Conservation (phyloP, 2,113 vertebrate species). For the Aramus guarauna region DNA sequence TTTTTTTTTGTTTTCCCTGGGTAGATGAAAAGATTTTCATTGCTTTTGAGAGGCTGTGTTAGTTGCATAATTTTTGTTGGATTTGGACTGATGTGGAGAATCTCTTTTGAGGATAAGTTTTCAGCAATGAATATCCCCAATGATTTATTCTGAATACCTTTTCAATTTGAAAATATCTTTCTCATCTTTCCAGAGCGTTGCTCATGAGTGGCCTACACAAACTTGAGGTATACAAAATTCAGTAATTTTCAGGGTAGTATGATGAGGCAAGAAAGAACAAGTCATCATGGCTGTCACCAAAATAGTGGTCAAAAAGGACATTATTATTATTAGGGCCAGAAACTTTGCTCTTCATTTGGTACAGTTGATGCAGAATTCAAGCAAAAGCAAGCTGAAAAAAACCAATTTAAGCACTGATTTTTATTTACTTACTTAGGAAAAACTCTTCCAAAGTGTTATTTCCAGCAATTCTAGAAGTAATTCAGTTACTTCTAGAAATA, state of each 20-base stretch:
- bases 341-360: background rate
- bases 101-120: background rate
- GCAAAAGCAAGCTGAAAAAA: background rate
- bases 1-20: background rate
- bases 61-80: background rate
- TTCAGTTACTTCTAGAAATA: background rate
- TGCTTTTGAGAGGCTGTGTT: background rate
- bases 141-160: background rate
- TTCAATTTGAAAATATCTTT: background rate
- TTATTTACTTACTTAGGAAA: background rate
- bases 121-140: background rate
- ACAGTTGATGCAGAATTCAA: background rate
- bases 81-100: background rate
- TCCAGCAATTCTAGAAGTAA: background rate
- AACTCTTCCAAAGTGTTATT: background rate
- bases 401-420: background rate
- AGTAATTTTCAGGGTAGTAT: background rate
- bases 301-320: background rate
- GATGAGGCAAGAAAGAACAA: background rate
- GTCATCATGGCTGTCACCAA: accelerated
- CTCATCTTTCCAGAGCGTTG: background rate
- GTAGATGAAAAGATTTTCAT: background rate
- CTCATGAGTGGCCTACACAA: background rate
- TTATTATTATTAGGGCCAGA: background rate
- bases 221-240: background rate